phyloP scores from a whole-genome alignment of 2,113 vertebrate genomes.

The Acanthisitta chloris region DNA sequence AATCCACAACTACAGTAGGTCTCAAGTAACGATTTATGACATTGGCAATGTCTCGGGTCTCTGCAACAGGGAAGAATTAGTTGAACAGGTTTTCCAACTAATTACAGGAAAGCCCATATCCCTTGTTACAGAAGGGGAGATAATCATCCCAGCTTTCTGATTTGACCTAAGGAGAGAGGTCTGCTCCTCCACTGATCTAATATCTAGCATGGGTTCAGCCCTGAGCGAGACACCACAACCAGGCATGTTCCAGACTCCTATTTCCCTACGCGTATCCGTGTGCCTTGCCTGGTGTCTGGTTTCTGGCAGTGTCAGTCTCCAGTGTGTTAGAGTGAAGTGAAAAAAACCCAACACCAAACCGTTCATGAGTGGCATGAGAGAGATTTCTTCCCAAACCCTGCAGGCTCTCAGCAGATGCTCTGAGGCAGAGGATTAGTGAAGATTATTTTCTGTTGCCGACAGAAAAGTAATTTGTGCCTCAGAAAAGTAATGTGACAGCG shows the following conservation, averaged over 20 bases:
- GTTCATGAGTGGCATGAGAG: background rate
- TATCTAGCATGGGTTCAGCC: background rate
- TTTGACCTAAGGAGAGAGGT: background rate
- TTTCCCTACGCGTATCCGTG: rapidly evolving
- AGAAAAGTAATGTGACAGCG: background rate
- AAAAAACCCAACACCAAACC: background rate
- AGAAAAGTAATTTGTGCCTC: background rate
- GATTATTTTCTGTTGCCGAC: background rate
- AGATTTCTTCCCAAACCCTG: background rate
- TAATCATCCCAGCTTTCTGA: background rate
- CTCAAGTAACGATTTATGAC: background rate
- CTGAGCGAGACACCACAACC: background rate
- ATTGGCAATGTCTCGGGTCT: background rate
- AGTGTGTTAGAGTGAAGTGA: background rate
- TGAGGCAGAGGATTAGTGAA: background rate
- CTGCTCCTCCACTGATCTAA: background rate
- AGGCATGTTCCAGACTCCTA: background rate
- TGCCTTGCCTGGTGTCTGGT: background rate
- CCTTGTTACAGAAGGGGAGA: background rate
- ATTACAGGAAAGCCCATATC: background rate
- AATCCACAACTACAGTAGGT: background rate
- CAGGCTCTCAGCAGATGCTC: background rate
- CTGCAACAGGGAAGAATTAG: background rate
- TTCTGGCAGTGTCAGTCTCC: background rate
- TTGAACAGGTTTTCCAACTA: background rate